phyloP scores from a whole-genome alignment of 1,140 invertebrate species.

The Dendrolimus kikuchii region DNA sequence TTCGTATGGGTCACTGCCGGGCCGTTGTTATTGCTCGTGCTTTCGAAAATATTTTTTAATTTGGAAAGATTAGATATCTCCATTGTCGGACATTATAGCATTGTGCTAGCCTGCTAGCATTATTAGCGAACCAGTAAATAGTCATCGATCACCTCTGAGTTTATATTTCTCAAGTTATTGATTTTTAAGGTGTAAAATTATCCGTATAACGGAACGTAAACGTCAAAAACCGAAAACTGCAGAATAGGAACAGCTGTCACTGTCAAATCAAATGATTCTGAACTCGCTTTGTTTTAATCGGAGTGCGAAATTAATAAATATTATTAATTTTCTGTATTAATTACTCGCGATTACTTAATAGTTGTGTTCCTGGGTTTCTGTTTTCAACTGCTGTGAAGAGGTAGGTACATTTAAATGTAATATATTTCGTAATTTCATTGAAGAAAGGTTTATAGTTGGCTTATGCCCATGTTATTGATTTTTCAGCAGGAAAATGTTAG shows the following conservation, averaged over 20 bases:
- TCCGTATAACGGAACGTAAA: constrained; percentile 12
- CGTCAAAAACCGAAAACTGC: constrained; percentile 3
- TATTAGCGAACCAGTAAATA: too few species aligned
- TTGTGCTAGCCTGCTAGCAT: too few species aligned
- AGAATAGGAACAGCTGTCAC: constrained; percentile 1
- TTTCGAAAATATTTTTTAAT: too few species aligned
- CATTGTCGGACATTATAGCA: too few species aligned
- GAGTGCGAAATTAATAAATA: constrained; percentile 31
- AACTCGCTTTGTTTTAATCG: constrained; percentile 19
- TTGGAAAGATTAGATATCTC: too few species aligned
- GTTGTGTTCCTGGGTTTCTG: constrained; percentile 5
- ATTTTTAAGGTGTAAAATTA: neutral
- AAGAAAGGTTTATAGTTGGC: constrained; percentile 10
- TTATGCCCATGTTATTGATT: constrained; percentile 43
- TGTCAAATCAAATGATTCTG: constrained; percentile 26
- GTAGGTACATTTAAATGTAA: constrained; percentile 14
- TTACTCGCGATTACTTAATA: constrained; percentile 6
- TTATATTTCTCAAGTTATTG: too few species aligned
- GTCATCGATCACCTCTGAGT: too few species aligned
- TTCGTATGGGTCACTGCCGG: too few species aligned
- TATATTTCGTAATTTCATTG: constrained; percentile 8
- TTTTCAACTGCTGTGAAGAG: constrained; percentile 14
- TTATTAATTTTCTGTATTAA: constrained; percentile 17
- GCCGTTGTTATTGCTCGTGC: too few species aligned
- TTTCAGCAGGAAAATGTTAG: constrained; percentile 27